Evolutionary conservation across 92 coral and sea anemone genomes (phyloP).

Genomic region (Meandrina meandrites): DNA sequence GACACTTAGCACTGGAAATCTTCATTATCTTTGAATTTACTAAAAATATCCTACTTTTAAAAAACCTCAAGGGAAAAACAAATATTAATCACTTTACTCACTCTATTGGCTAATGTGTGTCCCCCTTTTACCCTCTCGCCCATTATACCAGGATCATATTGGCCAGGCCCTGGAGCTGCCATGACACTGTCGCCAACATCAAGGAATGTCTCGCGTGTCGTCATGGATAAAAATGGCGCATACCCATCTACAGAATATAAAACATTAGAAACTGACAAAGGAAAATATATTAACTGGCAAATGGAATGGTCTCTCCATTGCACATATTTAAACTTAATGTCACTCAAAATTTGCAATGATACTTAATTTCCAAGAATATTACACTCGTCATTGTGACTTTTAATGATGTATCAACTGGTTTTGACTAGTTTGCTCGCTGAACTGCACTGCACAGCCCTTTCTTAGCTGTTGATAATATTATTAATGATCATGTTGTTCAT

Average conservation of each 20-base stretch:
- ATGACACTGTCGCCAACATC: constrained; percentile 88
- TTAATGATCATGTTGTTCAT: not conserved
- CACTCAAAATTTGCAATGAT: not conserved
- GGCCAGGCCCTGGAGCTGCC: constrained; percentile 99
- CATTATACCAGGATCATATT: constrained; percentile 76
- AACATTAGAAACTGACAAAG: not conserved
- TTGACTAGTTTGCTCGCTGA: not conserved
- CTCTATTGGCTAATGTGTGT: constrained; percentile 85
- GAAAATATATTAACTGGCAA: not conserved
- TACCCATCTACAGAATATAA: constrained; percentile 76
- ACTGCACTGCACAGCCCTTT: not conserved
- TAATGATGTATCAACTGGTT: not conserved
- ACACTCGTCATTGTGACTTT: not conserved
- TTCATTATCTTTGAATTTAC: too few species aligned
- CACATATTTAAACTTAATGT: not conserved
- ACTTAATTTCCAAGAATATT: too few species aligned
- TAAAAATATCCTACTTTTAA: too few species aligned
- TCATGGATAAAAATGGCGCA: constrained; percentile 97
- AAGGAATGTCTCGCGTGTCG: constrained; percentile 92
- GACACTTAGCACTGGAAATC: too few species aligned
- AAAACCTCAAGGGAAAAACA: too few species aligned
- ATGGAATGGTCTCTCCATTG: not conserved
- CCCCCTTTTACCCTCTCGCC: constrained; percentile 87
- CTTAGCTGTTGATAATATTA: too few species aligned
- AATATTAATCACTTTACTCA: constrained; percentile 19